A percentile compares a stretch with the other conserved stretches of the same genome.
Conservation (phyloP, 2,797 vertebrate genomes). For the Loriculus beryllinus region DNA sequence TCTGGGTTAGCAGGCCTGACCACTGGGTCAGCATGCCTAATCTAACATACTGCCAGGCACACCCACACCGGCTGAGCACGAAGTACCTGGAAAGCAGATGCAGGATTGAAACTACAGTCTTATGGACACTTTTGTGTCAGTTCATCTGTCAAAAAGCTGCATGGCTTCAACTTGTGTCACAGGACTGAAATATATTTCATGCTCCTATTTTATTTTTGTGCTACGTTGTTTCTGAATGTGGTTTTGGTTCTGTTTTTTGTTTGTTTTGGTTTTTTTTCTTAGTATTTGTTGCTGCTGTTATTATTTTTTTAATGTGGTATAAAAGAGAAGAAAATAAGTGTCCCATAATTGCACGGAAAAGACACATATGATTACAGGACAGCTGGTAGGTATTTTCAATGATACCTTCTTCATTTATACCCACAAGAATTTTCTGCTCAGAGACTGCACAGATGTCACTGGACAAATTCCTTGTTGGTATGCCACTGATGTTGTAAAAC, state of each 20-base stretch:
- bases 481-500: conserved; percentile 76
- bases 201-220: neutral
- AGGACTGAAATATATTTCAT: neutral
- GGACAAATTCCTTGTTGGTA: conserved; percentile 74
- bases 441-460: conserved; percentile 73
- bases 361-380: conserved; percentile 80
- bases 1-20: neutral
- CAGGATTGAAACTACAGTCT: neutral
- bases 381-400: conserved; percentile 84
- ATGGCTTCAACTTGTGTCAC: neutral
- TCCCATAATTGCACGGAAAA: conserved; percentile 18
- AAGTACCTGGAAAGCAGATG: neutral
- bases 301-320: neutral
- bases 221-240: neutral
- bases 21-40: neutral
- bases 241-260: neutral
- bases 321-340: neutral
- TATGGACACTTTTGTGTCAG: neutral
- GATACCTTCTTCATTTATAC: conserved; percentile 78
- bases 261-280: neutral
- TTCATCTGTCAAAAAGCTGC: neutral
- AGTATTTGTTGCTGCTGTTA: neutral
- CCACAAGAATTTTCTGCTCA: conserved; percentile 79
- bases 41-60: neutral
- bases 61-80: neutral